These are phyloP conservation scores for Thaumatotibia leucotreta DNA, from an alignment of 1,140 invertebrate genomes.

Conservation along the genomic window DNA sequence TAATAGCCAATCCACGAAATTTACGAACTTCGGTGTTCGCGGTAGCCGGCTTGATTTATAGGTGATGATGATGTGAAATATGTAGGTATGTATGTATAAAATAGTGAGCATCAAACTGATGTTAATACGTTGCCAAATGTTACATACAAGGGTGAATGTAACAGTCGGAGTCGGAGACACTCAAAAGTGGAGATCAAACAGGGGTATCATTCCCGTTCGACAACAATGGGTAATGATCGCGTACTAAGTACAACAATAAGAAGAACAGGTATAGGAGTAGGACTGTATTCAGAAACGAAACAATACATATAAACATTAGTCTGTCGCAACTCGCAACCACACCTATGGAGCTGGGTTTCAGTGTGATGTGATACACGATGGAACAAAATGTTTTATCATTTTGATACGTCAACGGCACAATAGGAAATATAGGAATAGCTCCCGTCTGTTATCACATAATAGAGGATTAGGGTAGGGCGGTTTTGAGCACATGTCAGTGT, in stretches of 20 bases:
- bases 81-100: too few relatives aligned
- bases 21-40: too few relatives aligned
- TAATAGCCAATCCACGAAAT: too few relatives aligned
- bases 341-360: background rate
- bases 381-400: too few relatives aligned
- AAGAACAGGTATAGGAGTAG: background rate
- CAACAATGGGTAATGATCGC: background rate
- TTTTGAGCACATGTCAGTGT: background rate
- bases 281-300: background rate
- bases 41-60: too few relatives aligned
- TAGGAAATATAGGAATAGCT: background rate
- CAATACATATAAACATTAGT: background rate
- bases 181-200: background rate
- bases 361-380: background rate
- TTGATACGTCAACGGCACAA: background rate
- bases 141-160: too few relatives aligned
- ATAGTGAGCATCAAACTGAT: too few relatives aligned
- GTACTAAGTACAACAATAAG: background rate
- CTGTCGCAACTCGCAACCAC: background rate
- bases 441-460: constrained; percentile 2
- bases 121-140: too few relatives aligned
- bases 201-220: background rate
- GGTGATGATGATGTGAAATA: too few relatives aligned
- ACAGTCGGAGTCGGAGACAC: too few relatives aligned
- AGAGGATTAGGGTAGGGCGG: background rate